These are phyloP conservation scores for Scaptomyza reducta DNA, from an alignment of 2,888 invertebrate genomes.

Conservation along the genomic window DNA sequence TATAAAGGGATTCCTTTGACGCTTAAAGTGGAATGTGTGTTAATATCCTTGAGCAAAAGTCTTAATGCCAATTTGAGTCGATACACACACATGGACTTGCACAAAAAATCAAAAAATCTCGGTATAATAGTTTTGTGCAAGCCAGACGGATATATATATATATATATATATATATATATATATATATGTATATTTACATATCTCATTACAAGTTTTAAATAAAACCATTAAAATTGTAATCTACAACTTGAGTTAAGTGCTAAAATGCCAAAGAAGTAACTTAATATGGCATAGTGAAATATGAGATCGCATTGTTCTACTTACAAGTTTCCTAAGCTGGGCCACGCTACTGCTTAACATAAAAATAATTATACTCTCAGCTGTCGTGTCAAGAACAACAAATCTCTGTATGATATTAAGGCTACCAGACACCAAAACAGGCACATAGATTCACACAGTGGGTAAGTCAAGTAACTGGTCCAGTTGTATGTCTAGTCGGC, in stretches of 20 bases:
- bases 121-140: not conserved
- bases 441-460: not conserved
- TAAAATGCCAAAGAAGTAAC: too few species aligned
- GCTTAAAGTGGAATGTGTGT: conserved; percentile 37
- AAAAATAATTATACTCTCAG: conserved; percentile 57
- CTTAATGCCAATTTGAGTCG: conserved; percentile 66
- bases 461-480: conserved; percentile 9
- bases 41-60: conserved; percentile 73
- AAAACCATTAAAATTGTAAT: too few species aligned
- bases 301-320: too few species aligned
- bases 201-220: too few species aligned
- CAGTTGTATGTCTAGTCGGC: conserved; percentile 10
- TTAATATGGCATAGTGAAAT: too few species aligned
- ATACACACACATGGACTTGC: conserved; percentile 10
- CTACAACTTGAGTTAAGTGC: too few species aligned
- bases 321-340: too few species aligned
- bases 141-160: too few species aligned
- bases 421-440: conserved; percentile 22
- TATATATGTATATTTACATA: too few species aligned
- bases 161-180: too few species aligned
- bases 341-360: conserved; percentile 6
- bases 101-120: not conserved
- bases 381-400: conserved; percentile 29
- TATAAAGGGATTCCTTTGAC: conserved; percentile 69
- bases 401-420: too few species aligned